Base-by-base conservation (phyloP, 2,113 vertebrate genomes). In the Heterocephalus glaber region DNA sequence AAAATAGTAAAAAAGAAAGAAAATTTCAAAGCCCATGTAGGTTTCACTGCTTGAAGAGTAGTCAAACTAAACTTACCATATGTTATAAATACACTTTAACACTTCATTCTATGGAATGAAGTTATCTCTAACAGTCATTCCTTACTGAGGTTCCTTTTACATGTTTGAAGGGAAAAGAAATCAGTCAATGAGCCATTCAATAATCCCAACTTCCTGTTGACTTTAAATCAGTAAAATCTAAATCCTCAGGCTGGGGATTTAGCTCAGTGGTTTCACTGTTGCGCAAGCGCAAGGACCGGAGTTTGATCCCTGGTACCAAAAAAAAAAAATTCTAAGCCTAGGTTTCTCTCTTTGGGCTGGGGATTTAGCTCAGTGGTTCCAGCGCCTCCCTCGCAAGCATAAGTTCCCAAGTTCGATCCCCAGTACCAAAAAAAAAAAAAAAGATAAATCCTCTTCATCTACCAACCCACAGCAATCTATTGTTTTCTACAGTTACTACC, bases 201-300 rank as follows among this genome's bases (percentile, higher is more conserved):
- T 72, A 94, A 94, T 95, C 24, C 41, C 63, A 95, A 85, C 24
- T 89, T 96, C 80, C 89, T 96, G 68, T 7, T 74, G 81, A 96
- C 65, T 86, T 94, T 68, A 97, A 89, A 85, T 66, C 38, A 93
- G 72, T 68, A 95, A 85, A 87, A 96, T 41, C 9, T 90, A 92
- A 96, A 96, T n/a, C n/a, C n/a, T n/a, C n/a, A n/a, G n/a, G n/a
- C n/a, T n/a, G n/a, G n/a, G n/a, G n/a, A n/a, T n/a, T n/a, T n/a
- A n/a, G n/a, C n/a, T n/a, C n/a, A n/a, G n/a, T n/a, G n/a, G n/a
- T n/a, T n/a, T n/a, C n/a, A n/a, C n/a, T n/a, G n/a, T n/a, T n/a
- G n/a, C n/a, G n/a, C n/a, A n/a, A n/a, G n/a, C n/a, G n/a, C n/a
- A n/a, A n/a, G n/a, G n/a, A n/a, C n/a, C n/a, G n/a, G n/a, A n/a